phyloP scores from a whole-genome alignment of 2,888 invertebrate species.

The Herminia tarsipennalis region DNA sequence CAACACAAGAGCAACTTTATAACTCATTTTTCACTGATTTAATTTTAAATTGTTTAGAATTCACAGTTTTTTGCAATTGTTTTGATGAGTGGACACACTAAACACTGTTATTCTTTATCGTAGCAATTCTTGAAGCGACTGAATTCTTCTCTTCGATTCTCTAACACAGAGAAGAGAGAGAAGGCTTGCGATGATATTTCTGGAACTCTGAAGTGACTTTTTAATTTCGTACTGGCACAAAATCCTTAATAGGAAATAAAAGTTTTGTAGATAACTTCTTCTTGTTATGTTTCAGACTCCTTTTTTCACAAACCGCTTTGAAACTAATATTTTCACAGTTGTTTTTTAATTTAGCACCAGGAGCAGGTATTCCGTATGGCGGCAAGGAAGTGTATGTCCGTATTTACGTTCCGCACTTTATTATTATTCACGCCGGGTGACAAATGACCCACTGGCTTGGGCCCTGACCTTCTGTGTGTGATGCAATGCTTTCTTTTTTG shows the following conservation, averaged over 20 bases:
- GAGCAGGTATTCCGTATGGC: conserved; percentile 34
- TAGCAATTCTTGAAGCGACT: not conserved
- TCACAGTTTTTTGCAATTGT: not conserved
- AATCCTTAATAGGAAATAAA: no score
- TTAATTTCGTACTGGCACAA: no score
- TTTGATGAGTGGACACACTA: not conserved
- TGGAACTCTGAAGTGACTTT: no score
- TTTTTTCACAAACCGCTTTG: not conserved
- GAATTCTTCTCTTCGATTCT: conserved; percentile 15
- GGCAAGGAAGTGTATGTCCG: conserved; percentile 46
- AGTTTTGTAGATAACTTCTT: no score
- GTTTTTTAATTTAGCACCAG: conserved; percentile 19
- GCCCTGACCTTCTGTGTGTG: conserved; percentile 64
- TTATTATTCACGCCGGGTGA: conserved; percentile 66
- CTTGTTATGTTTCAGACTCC: no score
- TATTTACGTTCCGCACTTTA: conserved; percentile 32
- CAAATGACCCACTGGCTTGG: conserved; percentile 70
- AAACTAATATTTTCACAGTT: not conserved
- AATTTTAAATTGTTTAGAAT: not conserved
- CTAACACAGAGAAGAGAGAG: conserved; percentile 22
- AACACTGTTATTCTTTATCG: no score
- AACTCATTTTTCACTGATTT: conserved; percentile 35
- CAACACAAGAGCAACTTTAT: conserved; percentile 35
- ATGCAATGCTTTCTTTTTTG: conserved; percentile 61
- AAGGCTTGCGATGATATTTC: no score